Evolutionary conservation across 2,797 vertebrate species (phyloP).

Genomic region (Malacoctenus gilli): DNA sequence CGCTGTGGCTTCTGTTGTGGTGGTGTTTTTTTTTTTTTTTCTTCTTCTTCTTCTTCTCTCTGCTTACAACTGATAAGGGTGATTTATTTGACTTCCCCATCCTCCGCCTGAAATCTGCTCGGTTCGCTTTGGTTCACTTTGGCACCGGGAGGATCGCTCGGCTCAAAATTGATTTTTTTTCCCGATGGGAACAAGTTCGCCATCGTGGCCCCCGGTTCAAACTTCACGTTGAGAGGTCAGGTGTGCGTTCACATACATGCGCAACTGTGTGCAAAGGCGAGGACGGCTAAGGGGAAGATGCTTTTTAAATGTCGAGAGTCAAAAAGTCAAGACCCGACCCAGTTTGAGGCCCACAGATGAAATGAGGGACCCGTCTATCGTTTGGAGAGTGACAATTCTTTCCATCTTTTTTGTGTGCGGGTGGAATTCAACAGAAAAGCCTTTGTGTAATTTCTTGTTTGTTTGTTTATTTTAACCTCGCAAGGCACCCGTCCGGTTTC

Average conservation of each 20-base stretch:
- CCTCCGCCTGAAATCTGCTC: slow-evolving; percentile 42
- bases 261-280: not conserved
- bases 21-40: too few species aligned
- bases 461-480: too few species aligned
- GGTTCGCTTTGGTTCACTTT: slow-evolving; percentile 53
- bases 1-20: too few species aligned
- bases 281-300: too few species aligned
- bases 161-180: slow-evolving; percentile 60
- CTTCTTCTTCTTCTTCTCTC: too few species aligned
- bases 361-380: slow-evolving; percentile 40
- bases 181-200: slow-evolving; percentile 49
- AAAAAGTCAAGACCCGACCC: slow-evolving; percentile 42
- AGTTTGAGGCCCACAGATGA: slow-evolving; percentile 48
- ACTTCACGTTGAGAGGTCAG: slow-evolving; percentile 45
- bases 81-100: slow-evolving; percentile 56
- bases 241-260: too few species aligned
- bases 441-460: too few species aligned
- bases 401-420: slow-evolving; percentile 19
- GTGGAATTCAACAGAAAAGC: slow-evolving; percentile 21
- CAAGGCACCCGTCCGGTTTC: not conserved
- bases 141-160: slow-evolving; percentile 49
- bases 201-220: slow-evolving; percentile 24
- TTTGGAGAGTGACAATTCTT: slow-evolving; percentile 26
- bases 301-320: slow-evolving; percentile 15
- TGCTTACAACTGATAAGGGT: slow-evolving; percentile 60